Base-by-base conservation (phyloP, 2,888 invertebrate genomes). In the Parnassius orleans region DNA sequence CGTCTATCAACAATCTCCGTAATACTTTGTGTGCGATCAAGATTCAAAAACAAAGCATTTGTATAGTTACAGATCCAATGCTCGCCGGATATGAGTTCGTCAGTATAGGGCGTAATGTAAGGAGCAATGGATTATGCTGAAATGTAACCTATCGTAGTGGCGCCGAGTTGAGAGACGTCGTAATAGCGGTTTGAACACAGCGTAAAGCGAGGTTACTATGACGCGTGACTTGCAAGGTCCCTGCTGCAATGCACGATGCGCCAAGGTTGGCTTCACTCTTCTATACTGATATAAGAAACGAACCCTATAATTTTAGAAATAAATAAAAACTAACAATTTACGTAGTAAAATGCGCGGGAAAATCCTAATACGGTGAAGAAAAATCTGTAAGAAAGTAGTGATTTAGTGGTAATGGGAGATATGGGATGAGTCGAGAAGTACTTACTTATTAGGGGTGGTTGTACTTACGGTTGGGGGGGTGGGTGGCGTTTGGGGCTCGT, bases 141-240 rank as follows among this genome's bases (percentile, higher is more conserved):
- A 64, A 65, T 59, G 33, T 66, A 65, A 65, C 71, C 68, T 65
- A 70, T 71, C 72, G 70, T 73, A 69, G 75, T 73, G 72, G 69
- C 77, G 78, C 72, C 73, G 77, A 73, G 78, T 76, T 72, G 78
- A 75, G 68, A 69, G 76, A 77, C 76, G 80, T 72, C 80, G 74
- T 77, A 73, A 84, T 86, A 86, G 74, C 75, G 81, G 80, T 69
- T 76, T 81, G 84, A 87, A 85, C 84, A 88, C 86, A 81, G 84
- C 87, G 86, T 84, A 87, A 86, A 86, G 80, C 90, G 90, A 90
- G 90, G 91, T 90, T 90, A 90, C 84, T 84, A 87, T 90, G 91
- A 91, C 91, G 91, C 90, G 91, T 91, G 90, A 90, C 90, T 91
- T 90, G 91, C 91, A 90, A 91, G 91, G 91, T 90, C 89, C 83